Base-by-base conservation (phyloP, 2,888 invertebrate species). In the Drosophila algonquin region DNA sequence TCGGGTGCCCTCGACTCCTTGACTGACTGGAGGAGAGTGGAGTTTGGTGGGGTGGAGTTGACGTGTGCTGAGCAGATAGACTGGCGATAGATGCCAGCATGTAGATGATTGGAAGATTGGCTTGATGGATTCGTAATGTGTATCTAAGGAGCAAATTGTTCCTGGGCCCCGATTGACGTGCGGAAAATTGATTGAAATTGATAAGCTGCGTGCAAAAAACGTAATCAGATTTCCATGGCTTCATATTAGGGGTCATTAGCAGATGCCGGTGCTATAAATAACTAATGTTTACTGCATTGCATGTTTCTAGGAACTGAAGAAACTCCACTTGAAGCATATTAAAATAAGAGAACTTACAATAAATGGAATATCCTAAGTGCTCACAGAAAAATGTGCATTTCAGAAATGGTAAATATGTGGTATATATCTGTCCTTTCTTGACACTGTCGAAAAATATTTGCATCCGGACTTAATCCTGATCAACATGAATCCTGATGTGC, bases 181-280 rank as follows among this genome's bases (percentile, higher is more conserved):
- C 12, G 27, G 14, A 8, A 73, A 72, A 74, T 72, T 73, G 74
- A 73, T 72, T 71, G 52, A 45, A 73, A 71, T 73, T 64, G 73
- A 63, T 73, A 73, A 73, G 70, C 46, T 32, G 61, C 40, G 27
- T 69, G 65, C 69, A 35, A 69, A 56, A 67, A 56, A n/a, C 50
- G 69, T 69, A 69, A 69, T 67, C 69, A 69, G 65, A 56, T 67
- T 45, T 3, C 18, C 8, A 8, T 45, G 56, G 56, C 32, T 44
- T 56, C 56, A 69, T 69, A 67, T 67, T 67, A 67, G 32, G 35
- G 12, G 69, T 18, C 69, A 55, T 67, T 67, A 55, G 24, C 18
- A 12, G 4, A 32, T 44, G 10, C 24, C 50, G 14, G 32, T 21
- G 14, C 16, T 24, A 50, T 65, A 65, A 69, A 65, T 68, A 67